Conservation (phyloP, 2,888 invertebrate genomes). For the Cryptosula pallasiana region DNA sequence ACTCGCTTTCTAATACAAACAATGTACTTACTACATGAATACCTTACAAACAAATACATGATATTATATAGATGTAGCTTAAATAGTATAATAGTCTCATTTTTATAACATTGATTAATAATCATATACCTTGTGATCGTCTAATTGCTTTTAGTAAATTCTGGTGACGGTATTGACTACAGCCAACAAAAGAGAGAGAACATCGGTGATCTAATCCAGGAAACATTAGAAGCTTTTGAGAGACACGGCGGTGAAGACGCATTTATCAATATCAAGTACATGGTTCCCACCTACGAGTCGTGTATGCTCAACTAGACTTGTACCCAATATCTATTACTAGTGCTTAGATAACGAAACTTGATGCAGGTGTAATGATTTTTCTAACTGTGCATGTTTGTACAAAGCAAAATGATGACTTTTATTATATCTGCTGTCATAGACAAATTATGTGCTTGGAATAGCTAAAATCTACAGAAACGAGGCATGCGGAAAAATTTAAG, state of each 20-base stretch:
- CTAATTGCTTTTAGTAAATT: slow-evolving; percentile 65
- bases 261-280: slow-evolving; percentile 95
- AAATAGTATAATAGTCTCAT: too few relatives aligned
- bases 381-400: background rate
- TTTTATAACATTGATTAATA: too few relatives aligned
- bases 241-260: slow-evolving; percentile 90
- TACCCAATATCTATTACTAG: background rate
- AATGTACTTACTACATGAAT: too few relatives aligned
- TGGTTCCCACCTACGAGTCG: slow-evolving; percentile 95
- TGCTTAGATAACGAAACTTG: too few relatives aligned
- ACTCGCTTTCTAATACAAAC: too few relatives aligned
- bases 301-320: slow-evolving; percentile 55
- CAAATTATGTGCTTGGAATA: background rate
- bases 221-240: slow-evolving; percentile 85
- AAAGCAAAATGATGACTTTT: background rate
- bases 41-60: too few relatives aligned
- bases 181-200: slow-evolving; percentile 79
- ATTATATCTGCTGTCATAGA: background rate
- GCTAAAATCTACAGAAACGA: too few relatives aligned
- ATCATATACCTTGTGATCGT: too few relatives aligned
- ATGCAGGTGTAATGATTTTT: too few relatives aligned
- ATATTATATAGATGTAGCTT: too few relatives aligned
- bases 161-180: slow-evolving; percentile 85
- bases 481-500: too few relatives aligned
- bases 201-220: slow-evolving; percentile 83